Conservation (phyloP, 2,888 invertebrate genomes). For the Mayetiola destructor region DNA sequence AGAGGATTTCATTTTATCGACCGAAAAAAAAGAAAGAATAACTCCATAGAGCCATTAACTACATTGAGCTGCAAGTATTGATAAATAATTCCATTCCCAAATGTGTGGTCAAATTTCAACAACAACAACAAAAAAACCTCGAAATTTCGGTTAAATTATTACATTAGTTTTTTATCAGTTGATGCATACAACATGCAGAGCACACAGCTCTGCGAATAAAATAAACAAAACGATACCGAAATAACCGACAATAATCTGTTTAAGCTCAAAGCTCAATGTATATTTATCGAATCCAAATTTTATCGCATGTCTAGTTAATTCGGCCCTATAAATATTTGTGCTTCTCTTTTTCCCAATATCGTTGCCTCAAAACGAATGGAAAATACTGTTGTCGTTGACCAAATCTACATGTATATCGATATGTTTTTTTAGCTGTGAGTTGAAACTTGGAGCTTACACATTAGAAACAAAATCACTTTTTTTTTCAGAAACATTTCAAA, state of each 20-base stretch:
- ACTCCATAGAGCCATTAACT: too few species aligned
- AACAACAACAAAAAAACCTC: too few species aligned
- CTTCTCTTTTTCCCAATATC: not conserved
- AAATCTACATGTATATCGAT: not conserved
- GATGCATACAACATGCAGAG: too few species aligned
- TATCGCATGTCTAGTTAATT: constrained; percentile 9
- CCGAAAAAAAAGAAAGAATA: too few species aligned
- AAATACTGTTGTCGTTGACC: not conserved
- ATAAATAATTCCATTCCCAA: too few species aligned
- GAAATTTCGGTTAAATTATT: too few species aligned
- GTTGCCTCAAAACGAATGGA: not conserved
- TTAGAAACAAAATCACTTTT: not conserved
- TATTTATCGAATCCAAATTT: constrained; percentile 9
- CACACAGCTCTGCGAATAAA: too few species aligned
- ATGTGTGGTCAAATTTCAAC: too few species aligned
- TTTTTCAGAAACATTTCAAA: not conserved
- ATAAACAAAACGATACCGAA: too few species aligned
- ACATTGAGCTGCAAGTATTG: too few species aligned
- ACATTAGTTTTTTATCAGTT: too few species aligned
- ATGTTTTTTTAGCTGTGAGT: not conserved
- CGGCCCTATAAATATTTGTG: not conserved
- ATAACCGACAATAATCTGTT: constrained; percentile 9
- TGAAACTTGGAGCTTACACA: not conserved
- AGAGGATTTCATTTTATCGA: too few species aligned
- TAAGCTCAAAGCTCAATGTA: constrained; percentile 2